Base-by-base conservation (phyloP, 2,888 invertebrate genomes). In the Limulus polyphemus region DNA sequence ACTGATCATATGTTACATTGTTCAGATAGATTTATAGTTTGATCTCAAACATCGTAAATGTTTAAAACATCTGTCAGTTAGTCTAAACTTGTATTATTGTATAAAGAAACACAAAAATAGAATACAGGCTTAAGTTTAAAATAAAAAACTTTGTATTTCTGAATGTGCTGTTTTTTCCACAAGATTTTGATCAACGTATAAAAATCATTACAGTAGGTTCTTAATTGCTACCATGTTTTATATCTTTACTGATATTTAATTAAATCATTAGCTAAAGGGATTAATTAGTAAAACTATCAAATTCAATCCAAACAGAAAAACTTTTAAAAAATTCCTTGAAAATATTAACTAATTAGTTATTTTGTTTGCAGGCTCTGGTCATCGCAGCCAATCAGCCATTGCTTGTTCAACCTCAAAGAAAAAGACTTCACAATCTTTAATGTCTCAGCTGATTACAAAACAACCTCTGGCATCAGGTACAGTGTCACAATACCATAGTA, bases 321-420 rank as follows among this genome's bases (percentile, higher is more conserved):
- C 7, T 9, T n/a, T 51, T n/a, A 10, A 9, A 9, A 13, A 52
- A 52, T 52, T 32, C 32, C 32, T 32, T 32, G 32, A 32, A 11
- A 52, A 52, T 16, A 16, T 52, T 11, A 52, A 52, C 7, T 11
- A n/a, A 52, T 52, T 32, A 32, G 52, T 13, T 16, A 13, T 16
- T 55, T 16, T 46, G 17, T n/a, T 17, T 55, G 17, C 50, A 65
- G 65, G 62, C 47, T 65, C 65, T 32, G 60, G 65, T 17, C 61
- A 62, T 57, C 54, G 65, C 10, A 65, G 65, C 46, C 62, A 59
- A 16, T 65, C 65, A 10, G 65, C 62, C 7, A 63, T 61, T n/a
- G 63, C 61, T n/a, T 50, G 63, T 12, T 60, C 61, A 17, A 63
- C 65, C n/a, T 58, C 65, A 17, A 62, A 62, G 13, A 62, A 32